Conservation (phyloP, 2,888 invertebrate genomes). For the Didymodactylos carnosus region DNA sequence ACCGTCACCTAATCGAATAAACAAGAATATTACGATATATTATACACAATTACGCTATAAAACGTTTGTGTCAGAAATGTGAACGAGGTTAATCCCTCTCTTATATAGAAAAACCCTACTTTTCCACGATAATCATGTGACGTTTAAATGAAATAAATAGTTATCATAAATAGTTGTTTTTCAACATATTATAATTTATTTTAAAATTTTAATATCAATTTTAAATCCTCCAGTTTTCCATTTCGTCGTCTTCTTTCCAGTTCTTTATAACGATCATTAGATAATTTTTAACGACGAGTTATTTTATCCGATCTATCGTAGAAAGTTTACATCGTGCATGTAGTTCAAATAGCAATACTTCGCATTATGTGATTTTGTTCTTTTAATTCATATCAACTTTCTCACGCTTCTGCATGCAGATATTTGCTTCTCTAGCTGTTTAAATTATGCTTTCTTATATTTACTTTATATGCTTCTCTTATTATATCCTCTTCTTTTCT, state of each 20-base stretch:
- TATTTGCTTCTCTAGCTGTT: too few relatives aligned
- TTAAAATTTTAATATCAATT: slow-evolving; percentile 33
- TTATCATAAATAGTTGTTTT: slow-evolving; percentile 32
- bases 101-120: too few relatives aligned
- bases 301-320: slow-evolving; percentile 33
- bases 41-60: background rate
- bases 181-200: slow-evolving; percentile 32
- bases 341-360: background rate
- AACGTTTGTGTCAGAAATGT: too few relatives aligned
- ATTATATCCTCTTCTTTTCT: slow-evolving; percentile 33
- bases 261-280: slow-evolving; percentile 33
- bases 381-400: too few relatives aligned
- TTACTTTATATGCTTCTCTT: slow-evolving; percentile 29
- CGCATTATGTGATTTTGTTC: background rate
- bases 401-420: too few relatives aligned
- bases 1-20: background rate
- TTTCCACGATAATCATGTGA: too few relatives aligned
- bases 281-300: slow-evolving; percentile 27
- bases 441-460: too few relatives aligned
- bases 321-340: background rate
- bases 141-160: slow-evolving; percentile 3
- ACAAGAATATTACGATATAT: background rate
- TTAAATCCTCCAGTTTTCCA: slow-evolving; percentile 36
- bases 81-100: too few relatives aligned
- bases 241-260: slow-evolving; percentile 32